Base-by-base conservation (phyloP, 2,113 vertebrate species). In the Sorex araneus region DNA sequence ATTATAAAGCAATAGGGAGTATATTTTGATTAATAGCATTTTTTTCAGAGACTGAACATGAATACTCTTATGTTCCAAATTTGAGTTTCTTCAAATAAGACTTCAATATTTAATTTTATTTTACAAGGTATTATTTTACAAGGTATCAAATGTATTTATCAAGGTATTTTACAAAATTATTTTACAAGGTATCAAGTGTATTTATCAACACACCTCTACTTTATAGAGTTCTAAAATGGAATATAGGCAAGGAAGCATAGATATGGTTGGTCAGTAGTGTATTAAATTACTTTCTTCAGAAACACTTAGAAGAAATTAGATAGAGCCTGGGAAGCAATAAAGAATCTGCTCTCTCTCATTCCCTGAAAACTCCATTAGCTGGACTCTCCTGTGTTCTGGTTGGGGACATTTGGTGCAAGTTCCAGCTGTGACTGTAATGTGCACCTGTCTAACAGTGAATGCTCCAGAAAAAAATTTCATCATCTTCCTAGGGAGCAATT, bases 221-320 rank as follows among this genome's bases (percentile, higher is more conserved):
- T 57, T 71, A 23, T 0, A 6, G 57, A 54, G 6, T 34, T 83
- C 47, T 87, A 43, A 69, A 79, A 80, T 30, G 77, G 21, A 36
- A 84, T 81, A 73, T 10, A 63, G 69, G 7, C 71, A 90, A 76
- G 18, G 25, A 76, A 25, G 30, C 40, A 32, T 40, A 23, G 76
- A 4, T 30, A 32, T 40, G 47, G 15, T 50, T 70, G 50, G 47
- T 34, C 60, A 74, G 40, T 4, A 92, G 75, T 43, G 16, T 73
- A 85, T 74, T 86, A 83, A 63, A 83, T 66, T 27, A 79, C 10
- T 80, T 87, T 93, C n/a, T 94, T 96, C 63, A 70, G n/a, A 94
- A 94, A 69, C 19, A 30, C n/a, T 81, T 70, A 71, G 34, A 94
- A 15, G 84, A 75, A 79, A 87, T 50, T 40, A 74, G 45, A 43